A percentile compares a stretch with the other conserved stretches of the same genome.
phyloP scores from a whole-genome alignment of 1,140 invertebrate genomes.

The Euwallacea similis region DNA sequence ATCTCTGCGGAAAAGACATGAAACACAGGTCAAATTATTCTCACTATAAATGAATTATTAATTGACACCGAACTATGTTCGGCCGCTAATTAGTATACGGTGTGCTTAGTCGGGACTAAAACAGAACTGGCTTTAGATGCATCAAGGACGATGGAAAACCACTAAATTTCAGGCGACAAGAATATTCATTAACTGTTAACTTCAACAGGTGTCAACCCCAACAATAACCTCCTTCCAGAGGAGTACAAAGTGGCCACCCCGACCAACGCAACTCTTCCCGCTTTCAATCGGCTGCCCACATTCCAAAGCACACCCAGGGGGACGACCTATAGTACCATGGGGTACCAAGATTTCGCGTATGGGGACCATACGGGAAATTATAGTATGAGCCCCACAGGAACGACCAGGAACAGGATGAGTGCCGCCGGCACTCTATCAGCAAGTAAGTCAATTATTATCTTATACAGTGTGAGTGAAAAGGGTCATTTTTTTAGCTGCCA shows the following conservation, averaged over 20 bases:
- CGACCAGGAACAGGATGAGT: constrained; percentile 43
- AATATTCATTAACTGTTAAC: no score
- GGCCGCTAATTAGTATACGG: no score
- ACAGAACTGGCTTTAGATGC: no score
- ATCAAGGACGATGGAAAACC: no score
- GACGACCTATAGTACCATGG: constrained; percentile 24
- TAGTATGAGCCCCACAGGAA: constrained; percentile 28
- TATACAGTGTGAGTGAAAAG: not conserved
- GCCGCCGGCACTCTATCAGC: constrained; percentile 57
- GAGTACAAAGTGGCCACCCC: constrained; percentile 46
- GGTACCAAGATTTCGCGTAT: constrained; percentile 23
- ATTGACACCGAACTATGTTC: no score
- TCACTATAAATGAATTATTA: no score
- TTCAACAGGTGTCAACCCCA: constrained; percentile 40
- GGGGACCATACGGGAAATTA: constrained; percentile 25
- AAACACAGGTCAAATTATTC: no score
- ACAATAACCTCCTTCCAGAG: constrained; percentile 42
- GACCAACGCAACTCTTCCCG: constrained; percentile 43
- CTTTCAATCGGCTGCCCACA: constrained; percentile 47
- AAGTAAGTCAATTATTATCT: constrained; percentile 52
- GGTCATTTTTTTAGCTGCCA: not conserved
- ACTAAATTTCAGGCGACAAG: no score
- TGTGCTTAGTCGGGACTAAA: no score
- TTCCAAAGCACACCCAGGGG: constrained; percentile 37
- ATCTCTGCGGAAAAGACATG: no score